Conservation (phyloP, 2,113 vertebrate species). For the Cinclus cinclus region DNA sequence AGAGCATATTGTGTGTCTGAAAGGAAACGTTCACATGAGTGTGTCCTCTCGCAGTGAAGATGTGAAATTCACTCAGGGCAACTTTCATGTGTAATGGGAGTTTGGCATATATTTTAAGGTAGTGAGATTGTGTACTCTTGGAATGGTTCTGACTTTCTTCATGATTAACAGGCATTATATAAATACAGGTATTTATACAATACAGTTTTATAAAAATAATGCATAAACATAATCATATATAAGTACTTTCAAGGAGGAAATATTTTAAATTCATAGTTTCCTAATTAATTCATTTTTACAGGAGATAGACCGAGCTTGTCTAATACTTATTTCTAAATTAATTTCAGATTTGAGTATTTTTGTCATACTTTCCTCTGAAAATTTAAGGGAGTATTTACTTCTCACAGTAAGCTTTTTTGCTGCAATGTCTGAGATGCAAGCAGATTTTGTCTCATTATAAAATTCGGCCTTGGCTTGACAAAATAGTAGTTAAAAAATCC, state of each 20-base stretch:
- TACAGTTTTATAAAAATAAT: neutral
- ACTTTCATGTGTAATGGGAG: neutral
- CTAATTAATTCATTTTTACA: neutral
- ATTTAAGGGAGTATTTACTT: neutral
- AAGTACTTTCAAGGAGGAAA: neutral
- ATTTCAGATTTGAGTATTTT: neutral
- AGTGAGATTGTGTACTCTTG: neutral
- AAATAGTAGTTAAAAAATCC: neutral
- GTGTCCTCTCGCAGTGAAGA: neutral
- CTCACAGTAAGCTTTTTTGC: accelerated
- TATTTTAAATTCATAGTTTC: neutral
- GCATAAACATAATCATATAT: neutral
- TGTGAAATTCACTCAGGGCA: neutral
- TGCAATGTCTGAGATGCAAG: neutral
- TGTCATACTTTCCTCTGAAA: neutral
- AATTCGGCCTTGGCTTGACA: neutral
- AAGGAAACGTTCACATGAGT: neutral
- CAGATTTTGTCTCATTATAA: neutral
- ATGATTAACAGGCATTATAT: neutral
- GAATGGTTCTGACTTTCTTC: neutral
- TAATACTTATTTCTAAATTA: neutral
- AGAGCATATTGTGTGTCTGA: neutral
- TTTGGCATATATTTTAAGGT: neutral
- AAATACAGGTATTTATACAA: neutral
- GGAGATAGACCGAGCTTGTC: neutral